Percentiles rank a stretch among this genome's conserved stretches.
Conservation (phyloP, 2,888 invertebrate species). For the Thumatha senex region DNA sequence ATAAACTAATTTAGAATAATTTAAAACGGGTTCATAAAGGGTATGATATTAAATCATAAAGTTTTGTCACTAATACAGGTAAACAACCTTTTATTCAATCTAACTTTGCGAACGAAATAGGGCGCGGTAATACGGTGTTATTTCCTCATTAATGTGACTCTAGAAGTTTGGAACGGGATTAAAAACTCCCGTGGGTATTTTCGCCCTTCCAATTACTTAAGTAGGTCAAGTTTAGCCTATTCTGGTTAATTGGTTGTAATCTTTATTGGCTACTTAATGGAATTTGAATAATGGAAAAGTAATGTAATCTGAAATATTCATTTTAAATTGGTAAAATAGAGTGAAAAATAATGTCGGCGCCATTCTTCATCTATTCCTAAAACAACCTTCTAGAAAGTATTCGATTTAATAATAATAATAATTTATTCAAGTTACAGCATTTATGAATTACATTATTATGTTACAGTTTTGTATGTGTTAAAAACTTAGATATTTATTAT, state of each 20-base stretch:
- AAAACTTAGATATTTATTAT: too few species aligned
- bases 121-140: conserved; percentile 71
- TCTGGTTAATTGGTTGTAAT: conserved; percentile 17
- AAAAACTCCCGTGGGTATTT: conserved; percentile 71
- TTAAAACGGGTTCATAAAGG: conserved; percentile 34
- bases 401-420: too few species aligned
- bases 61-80: conserved; percentile 60
- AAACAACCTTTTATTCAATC: conserved; percentile 77
- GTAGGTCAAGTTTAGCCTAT: conserved; percentile 11
- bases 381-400: too few species aligned
- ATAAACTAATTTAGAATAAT: conserved; percentile 12
- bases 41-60: conserved; percentile 71
- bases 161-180: conserved; percentile 66
- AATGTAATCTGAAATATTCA: too few species aligned
- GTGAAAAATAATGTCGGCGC: too few species aligned
- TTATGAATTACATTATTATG: too few species aligned
- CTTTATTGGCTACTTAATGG: background rate
- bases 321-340: too few species aligned
- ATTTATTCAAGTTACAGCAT: too few species aligned
- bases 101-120: conserved; percentile 72
- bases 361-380: too few species aligned
- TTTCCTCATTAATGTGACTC: conserved; percentile 76
- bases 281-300: background rate
- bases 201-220: conserved; percentile 61
- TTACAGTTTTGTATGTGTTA: too few species aligned